A percentile compares a stretch with the other conserved stretches of the same genome.
phyloP scores from a whole-genome alignment of 2,113 vertebrate species.

The Mustela nigripes region DNA sequence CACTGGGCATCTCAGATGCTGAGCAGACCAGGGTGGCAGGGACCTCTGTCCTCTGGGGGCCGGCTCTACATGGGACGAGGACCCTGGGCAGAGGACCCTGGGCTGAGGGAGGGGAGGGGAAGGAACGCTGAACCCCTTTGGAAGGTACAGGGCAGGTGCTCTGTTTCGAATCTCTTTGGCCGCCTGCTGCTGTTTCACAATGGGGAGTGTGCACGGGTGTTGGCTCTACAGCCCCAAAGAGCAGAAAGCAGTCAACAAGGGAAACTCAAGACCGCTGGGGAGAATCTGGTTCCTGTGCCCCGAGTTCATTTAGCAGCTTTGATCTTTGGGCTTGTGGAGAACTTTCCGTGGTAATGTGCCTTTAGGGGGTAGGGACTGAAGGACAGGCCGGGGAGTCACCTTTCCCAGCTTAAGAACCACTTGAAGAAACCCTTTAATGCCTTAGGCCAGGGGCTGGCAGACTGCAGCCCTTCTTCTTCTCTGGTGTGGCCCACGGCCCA shows the following conservation, averaged over 20 bases:
- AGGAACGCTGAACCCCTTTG: not conserved
- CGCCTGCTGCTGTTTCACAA: not conserved
- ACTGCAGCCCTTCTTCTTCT: fast-evolving
- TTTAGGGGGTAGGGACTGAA: not conserved
- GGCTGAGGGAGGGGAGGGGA: not conserved
- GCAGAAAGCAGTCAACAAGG: fast-evolving
- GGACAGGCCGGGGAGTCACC: not conserved
- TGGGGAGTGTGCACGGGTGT: fast-evolving
- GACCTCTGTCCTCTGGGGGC: not conserved
- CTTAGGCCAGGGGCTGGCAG: not conserved
- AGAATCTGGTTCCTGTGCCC: not conserved
- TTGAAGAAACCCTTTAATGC: not conserved
- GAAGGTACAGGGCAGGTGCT: not conserved
- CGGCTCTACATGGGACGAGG: not conserved
- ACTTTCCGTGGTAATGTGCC: not conserved
- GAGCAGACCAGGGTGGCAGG: not conserved
- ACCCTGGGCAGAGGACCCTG: no score
- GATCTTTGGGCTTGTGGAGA: not conserved
- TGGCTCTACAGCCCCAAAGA: not conserved
- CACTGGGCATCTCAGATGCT: no score
- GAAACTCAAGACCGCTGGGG: not conserved
- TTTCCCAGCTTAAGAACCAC: not conserved
- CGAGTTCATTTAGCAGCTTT: no score
- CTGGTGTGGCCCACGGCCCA: not conserved
- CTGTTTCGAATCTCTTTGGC: not conserved